Evolutionary conservation across 2,113 vertebrate species (phyloP), one percentile per base, ranked within the genome.

Genomic region (Promerops cafer): DNA sequence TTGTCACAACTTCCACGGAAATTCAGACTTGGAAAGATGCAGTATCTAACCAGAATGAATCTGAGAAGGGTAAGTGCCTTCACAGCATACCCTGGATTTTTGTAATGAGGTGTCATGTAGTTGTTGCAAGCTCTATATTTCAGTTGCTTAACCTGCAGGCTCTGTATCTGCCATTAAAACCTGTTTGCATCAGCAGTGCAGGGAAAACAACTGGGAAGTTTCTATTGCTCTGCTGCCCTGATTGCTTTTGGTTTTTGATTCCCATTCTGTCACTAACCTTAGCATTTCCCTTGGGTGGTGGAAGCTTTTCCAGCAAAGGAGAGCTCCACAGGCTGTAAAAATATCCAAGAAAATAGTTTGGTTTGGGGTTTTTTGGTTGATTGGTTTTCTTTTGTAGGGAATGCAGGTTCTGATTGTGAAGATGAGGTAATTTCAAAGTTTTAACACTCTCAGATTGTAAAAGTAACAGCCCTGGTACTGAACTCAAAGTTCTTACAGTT

Each of bases 41-140:
- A 23, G 27, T 84, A n/a, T 87, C 91, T 77, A 89, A 65, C 88
- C 77, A 89, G 44, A 98, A 97, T 53, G 94, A 98, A 68, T 52
- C 94, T 66, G 90, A 94, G 87, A 97, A 97, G 96, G 97, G 98
- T 98, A 83, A 96, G 97, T 89, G 72, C 27, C 42, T 80, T 44
- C 9, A 6, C 93, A 19, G 35, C 61, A 6, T 68, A 7, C 35
- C 82, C 30, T 79, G 11, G 15, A 2, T 64, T 60, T 79, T 10
- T 42, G 21, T 61, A 27, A 8, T 12, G 3, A 35, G 9, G 22
- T 37, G 39, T 69, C 24, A 30, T 45, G 11, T 45, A 12, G 9
- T 56, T 83, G 59, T 76, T 92, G 28, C 33, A 56, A n/a, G 44
- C 24, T 8, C 27, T 60, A 0, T 53, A 4, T 59, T 91, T 75